Evolutionary conservation across 2,797 vertebrate species (phyloP).

Genomic region (Vespertilio murinus): DNA sequence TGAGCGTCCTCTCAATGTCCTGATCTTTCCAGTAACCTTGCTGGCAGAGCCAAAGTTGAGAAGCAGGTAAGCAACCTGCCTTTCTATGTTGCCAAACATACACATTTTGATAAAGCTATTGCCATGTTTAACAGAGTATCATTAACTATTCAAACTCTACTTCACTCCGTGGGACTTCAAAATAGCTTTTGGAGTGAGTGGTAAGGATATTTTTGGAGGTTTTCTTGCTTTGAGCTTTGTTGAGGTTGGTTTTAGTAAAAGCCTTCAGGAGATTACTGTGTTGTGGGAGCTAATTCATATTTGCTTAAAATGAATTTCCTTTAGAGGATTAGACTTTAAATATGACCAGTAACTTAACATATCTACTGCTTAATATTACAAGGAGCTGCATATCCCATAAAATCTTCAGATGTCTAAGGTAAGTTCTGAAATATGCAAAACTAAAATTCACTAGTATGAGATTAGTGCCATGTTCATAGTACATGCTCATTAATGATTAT

Average conservation of each 20-base stretch:
- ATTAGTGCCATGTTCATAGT: background rate
- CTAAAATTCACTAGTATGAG: background rate
- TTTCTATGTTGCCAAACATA: background rate
- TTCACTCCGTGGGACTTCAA: background rate
- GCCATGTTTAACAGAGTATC: background rate
- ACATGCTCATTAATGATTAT: background rate
- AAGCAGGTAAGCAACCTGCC: conserved; percentile 47
- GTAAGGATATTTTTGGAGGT: background rate
- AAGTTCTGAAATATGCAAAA: conserved; percentile 19
- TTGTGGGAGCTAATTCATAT: background rate
- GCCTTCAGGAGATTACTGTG: background rate
- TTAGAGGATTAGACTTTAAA: conserved; percentile 31
- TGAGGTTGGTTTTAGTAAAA: conserved; percentile 16
- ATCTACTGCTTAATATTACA: background rate
- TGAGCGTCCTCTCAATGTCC: background rate
- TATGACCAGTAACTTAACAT: background rate
- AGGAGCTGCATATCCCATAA: background rate
- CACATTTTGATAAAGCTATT: conserved; percentile 26
- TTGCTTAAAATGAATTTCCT: background rate
- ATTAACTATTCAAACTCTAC: background rate
- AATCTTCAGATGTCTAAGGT: background rate
- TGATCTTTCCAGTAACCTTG: conserved; percentile 34
- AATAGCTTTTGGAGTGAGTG: background rate
- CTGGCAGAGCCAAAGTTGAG: background rate
- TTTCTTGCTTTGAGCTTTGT: conserved; percentile 1